A percentile compares a stretch with the other conserved stretches of the same genome.
Evolutionary conservation across 2,888 invertebrate species (phyloP).

Genomic region (Atethmia centrago): DNA sequence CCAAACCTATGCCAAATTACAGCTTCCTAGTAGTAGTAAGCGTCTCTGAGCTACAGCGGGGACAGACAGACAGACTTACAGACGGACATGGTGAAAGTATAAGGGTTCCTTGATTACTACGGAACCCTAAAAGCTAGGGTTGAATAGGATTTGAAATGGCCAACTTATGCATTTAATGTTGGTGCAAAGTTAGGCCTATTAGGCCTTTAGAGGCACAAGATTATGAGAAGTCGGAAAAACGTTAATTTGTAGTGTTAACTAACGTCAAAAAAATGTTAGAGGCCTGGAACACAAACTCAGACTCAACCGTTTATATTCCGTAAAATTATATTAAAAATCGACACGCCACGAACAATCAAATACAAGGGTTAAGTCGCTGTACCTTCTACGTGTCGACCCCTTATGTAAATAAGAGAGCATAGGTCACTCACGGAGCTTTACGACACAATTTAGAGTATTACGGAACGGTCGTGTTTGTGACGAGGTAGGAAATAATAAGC

Average conservation of each 20-base stretch:
- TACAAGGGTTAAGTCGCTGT: background rate
- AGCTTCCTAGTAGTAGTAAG: no score
- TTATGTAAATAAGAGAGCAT: constrained; percentile 28
- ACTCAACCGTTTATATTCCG: background rate
- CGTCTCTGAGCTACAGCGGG: no score
- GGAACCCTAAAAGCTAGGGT: background rate
- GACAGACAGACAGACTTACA: no score
- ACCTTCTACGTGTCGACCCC: background rate
- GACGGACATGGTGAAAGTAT: no score
- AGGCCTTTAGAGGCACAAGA: background rate
- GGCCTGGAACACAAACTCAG: background rate
- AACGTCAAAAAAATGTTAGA: background rate
- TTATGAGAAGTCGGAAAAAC: background rate
- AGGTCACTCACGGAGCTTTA: constrained; percentile 10
- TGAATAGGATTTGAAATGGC: background rate
- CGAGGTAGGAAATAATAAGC: background rate
- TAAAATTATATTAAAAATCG: background rate
- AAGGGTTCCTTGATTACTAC: no score
- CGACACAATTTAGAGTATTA: constrained; percentile 3
- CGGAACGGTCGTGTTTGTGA: background rate
- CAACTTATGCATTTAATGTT: background rate
- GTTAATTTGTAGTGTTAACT: background rate
- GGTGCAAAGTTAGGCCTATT: background rate
- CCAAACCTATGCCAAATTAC: no score
- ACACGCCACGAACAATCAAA: background rate